phyloP scores from a whole-genome alignment of 2,797 vertebrate genomes.

The Sebastes baramenuke region DNA sequence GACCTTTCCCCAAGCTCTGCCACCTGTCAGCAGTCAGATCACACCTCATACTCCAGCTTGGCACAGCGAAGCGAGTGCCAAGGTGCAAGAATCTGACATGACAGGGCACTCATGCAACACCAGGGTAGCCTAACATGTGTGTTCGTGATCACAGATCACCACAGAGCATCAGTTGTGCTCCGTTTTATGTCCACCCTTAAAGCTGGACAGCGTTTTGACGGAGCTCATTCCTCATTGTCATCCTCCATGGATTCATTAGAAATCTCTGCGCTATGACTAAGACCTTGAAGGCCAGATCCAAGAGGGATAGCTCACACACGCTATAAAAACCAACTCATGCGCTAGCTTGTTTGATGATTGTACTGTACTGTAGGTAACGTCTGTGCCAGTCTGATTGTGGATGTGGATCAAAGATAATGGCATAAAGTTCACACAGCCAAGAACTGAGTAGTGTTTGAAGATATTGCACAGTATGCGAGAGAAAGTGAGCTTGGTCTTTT shows the following conservation, averaged over 20 bases:
- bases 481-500: not conserved
- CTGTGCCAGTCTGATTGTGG: slow-evolving; percentile 46
- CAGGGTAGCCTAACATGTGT: not conserved
- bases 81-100: slow-evolving; percentile 42
- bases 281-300: slow-evolving; percentile 21
- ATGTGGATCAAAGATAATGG: slow-evolving; percentile 56
- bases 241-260: slow-evolving; percentile 45
- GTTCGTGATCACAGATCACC: slow-evolving; percentile 19
- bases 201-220: not conserved
- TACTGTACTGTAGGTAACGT: slow-evolving; percentile 24
- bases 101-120: slow-evolving; percentile 15
- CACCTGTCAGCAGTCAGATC: slow-evolving; percentile 66
- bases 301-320: slow-evolving; percentile 18
- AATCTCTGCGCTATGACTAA: slow-evolving; percentile 10
- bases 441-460: slow-evolving; percentile 34
- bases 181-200: slow-evolving; percentile 17
- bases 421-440: slow-evolving; percentile 33
- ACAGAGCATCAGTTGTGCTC: not conserved
- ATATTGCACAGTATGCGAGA: slow-evolving; percentile 21
- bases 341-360: slow-evolving; percentile 47
- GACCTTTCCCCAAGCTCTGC: slow-evolving; percentile 34
- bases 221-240: slow-evolving; percentile 14
- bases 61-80: slow-evolving; percentile 36
- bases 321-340: slow-evolving; percentile 40
- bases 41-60: slow-evolving; percentile 32